These are phyloP conservation scores for Pyrocephalus nanus DNA, from an alignment of 2,797 vertebrate genomes.

Conservation along the genomic window DNA sequence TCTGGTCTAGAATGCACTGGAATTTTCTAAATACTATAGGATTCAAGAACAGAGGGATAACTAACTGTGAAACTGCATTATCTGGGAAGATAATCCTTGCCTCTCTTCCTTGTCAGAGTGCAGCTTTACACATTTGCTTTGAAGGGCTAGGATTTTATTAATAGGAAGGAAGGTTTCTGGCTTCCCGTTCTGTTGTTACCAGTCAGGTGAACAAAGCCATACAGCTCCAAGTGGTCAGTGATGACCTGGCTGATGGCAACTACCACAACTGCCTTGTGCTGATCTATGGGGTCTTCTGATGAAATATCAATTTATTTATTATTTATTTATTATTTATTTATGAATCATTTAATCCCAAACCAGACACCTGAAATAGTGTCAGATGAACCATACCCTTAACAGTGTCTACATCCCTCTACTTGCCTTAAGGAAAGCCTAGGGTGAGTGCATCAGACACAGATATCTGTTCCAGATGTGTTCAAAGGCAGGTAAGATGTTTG, in stretches of 20 bases:
- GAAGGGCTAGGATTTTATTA: background rate
- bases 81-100: background rate
- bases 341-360: background rate
- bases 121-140: background rate
- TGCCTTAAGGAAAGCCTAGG: background rate
- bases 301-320: background rate
- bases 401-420: background rate
- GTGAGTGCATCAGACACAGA: background rate
- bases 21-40: background rate
- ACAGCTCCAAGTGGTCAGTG: background rate
- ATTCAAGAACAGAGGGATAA: background rate
- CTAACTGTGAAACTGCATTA: background rate
- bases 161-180: background rate
- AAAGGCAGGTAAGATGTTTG: background rate
- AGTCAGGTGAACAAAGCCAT: background rate
- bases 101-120: background rate
- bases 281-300: background rate
- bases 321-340: no score
- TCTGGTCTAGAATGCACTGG: background rate
- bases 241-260: background rate
- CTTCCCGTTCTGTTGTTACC: background rate
- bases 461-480: background rate
- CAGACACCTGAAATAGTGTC: background rate
- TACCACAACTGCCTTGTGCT: background rate
- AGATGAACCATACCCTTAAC: background rate